Evolutionary conservation across 2,888 invertebrate species (phyloP).

Genomic region (Allolobophora icterica): DNA sequence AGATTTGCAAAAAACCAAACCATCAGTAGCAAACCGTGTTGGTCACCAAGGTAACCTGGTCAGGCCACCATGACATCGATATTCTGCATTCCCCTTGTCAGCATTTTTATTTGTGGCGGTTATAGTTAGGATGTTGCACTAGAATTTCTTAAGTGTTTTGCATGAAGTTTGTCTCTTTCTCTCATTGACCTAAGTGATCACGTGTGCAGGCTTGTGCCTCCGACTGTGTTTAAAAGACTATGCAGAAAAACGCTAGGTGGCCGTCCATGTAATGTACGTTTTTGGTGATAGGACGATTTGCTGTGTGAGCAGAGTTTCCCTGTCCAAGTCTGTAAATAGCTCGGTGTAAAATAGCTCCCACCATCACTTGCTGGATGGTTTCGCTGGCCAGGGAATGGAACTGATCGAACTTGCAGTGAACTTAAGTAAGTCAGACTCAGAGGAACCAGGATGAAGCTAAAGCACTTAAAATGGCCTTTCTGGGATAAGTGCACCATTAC

Average conservation of each 20-base stretch:
- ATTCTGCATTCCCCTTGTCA: background rate
- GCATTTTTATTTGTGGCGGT: slow-evolving; percentile 14
- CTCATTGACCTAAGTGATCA: background rate
- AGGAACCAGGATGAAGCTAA: background rate
- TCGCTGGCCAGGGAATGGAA: background rate
- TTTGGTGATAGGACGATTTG: slow-evolving; percentile 1
- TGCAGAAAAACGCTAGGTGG: slow-evolving; percentile 26
- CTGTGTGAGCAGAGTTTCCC: background rate
- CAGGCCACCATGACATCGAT: slow-evolving; percentile 7
- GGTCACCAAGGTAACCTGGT: background rate
- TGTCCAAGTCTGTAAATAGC: background rate
- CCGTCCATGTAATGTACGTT: slow-evolving; percentile 23
- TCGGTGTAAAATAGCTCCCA: background rate
- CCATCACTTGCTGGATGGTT: background rate
- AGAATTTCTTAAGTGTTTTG: slow-evolving; percentile 10
- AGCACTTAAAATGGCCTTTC: background rate
- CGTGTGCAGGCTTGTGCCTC: background rate
- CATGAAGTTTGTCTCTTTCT: slow-evolving; percentile 21
- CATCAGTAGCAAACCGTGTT: background rate
- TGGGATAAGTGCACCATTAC: background rate
- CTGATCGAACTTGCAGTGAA: background rate
- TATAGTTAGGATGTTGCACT: slow-evolving; percentile 6
- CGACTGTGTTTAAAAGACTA: slow-evolving; percentile 20
- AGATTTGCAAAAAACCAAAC: background rate
- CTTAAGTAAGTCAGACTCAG: background rate